Evolutionary conservation across 2,113 vertebrate species (phyloP), one percentile per base, ranked within the genome.

Genomic region (Melospiza georgiana): DNA sequence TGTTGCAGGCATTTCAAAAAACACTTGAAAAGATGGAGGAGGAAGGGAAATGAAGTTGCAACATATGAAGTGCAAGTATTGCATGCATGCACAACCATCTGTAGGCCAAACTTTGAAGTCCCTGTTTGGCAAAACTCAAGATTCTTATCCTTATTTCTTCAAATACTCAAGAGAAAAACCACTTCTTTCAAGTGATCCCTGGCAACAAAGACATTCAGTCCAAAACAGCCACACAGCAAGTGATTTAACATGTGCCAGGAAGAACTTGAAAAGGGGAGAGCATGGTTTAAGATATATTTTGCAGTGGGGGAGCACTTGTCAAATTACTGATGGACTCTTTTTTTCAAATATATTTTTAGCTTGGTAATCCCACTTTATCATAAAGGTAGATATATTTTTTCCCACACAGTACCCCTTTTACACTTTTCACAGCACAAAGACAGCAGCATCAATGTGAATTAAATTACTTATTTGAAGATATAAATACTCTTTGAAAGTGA

Each of bases 21-120:
- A 55, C 44, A 30, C 54, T 89, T 95, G 25, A 72, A 82, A 92
- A 84, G 57, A 68, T 52, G 73, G 54, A 91, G 30, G 5, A 82
- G 49, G 91, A 94, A 89, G 37, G 37, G 15, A 86, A 75, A 82
- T n/a, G 65, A 84, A 52, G 23, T 88, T 84, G 62, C 28, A 66
- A 62, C 58, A 87, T 75, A 87, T 39, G 87, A 93, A 84, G 20
- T 69, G 62, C 21, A 77, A 86, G 63, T n/a, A 90, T 55, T 77
- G 33, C 71, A 91, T 10, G n/a, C 69, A 91, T 82, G 46, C 28
- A 41, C 46, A 49, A 44, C 74, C 94, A 91, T 94, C 81, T 92
- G 74, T 65, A 76, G 44, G 31, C 58, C 37, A 82, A 76, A n/a
- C 74, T 95, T 97, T 95, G 87, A 94, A 82, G 89, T 75, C 13